A percentile compares a stretch with the other conserved stretches of the same genome.
Evolutionary conservation across 2,888 invertebrate genomes (phyloP).

Genomic region (Plebejus melissa): DNA sequence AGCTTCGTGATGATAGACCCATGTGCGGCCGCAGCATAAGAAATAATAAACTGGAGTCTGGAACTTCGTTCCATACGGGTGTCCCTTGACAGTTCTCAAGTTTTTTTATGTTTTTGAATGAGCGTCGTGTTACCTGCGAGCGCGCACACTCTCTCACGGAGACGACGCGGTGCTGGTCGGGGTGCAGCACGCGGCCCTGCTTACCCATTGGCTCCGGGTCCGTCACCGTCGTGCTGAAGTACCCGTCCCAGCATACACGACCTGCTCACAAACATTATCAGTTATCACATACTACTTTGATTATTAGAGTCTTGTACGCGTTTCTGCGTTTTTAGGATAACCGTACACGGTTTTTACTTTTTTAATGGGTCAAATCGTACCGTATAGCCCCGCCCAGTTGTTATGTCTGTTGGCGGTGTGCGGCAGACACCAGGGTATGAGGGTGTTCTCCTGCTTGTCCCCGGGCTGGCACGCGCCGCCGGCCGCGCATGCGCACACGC

Average conservation of each 20-base stretch:
- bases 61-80: too few relatives aligned
- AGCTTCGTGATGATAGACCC: too few relatives aligned
- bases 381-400: constrained; percentile 92
- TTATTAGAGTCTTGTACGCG: too few relatives aligned
- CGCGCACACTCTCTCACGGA: constrained; percentile 92
- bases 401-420: constrained; percentile 92
- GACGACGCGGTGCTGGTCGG: constrained; percentile 88
- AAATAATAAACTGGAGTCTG: too few relatives aligned
- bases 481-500: constrained; percentile 88
- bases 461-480: constrained; percentile 82
- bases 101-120: too few relatives aligned
- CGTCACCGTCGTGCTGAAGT: constrained; percentile 90
- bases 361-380: constrained; percentile 40
- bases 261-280: constrained; percentile 48
- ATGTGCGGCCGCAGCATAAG: too few relatives aligned
- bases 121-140: constrained; percentile 65
- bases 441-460: constrained; percentile 88
- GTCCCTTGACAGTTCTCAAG: too few relatives aligned
- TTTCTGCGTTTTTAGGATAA: too few relatives aligned
- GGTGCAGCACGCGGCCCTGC: constrained; percentile 91
- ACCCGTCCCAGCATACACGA: constrained; percentile 89
- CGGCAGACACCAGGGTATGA: constrained; percentile 93
- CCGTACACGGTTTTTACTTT: too few relatives aligned
- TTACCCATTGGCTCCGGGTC: constrained; percentile 96
- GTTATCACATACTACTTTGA: too few relatives aligned